A percentile compares a stretch with the other conserved stretches of the same genome.
Conservation (phyloP, 2,888 invertebrate genomes). For the Teinopalpus imperialis region DNA sequence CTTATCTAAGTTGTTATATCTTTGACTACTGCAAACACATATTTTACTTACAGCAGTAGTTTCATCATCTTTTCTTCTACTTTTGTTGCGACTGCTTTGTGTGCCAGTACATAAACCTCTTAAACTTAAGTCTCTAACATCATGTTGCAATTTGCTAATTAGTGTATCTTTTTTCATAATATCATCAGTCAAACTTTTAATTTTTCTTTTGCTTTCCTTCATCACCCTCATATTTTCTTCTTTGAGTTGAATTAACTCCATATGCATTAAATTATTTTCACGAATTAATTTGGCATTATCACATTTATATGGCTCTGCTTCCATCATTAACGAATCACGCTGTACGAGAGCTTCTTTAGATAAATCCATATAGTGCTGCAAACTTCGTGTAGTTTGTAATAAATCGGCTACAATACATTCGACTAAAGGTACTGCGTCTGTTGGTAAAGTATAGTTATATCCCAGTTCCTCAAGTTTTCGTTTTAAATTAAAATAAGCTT, state of each 20-base stretch:
- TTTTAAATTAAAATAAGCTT: constrained; percentile 21
- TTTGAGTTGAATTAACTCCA: constrained; percentile 83
- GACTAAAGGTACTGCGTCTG: constrained; percentile 90
- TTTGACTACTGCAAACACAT: constrained; percentile 55
- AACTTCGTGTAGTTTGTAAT: constrained; percentile 92
- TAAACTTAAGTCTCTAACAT: constrained; percentile 65
- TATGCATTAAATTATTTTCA: constrained; percentile 88
- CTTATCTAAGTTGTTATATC: constrained; percentile 55
- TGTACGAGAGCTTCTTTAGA: constrained; percentile 87
- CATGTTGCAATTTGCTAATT: constrained; percentile 68
- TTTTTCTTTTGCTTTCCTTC: constrained; percentile 83
- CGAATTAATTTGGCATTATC: constrained; percentile 89
- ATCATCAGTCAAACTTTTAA: constrained; percentile 84
- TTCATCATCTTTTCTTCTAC: constrained; percentile 55
- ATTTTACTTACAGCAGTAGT: constrained; percentile 36
- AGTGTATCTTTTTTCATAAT: constrained; percentile 76
- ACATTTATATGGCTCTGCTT: constrained; percentile 90
- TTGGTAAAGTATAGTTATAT: constrained; percentile 87
- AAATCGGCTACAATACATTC: constrained; percentile 91
- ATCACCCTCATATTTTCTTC: constrained; percentile 83
- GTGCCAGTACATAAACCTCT: constrained; percentile 73
- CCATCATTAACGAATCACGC: constrained; percentile 85
- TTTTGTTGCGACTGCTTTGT: constrained; percentile 67
- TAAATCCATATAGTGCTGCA: constrained; percentile 91
- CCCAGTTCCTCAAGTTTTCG: constrained; percentile 91